Percentiles rank a stretch among this genome's conserved stretches.
phyloP scores from a whole-genome alignment of 1,140 invertebrate species.

The Acromyrmex charruanus region DNA sequence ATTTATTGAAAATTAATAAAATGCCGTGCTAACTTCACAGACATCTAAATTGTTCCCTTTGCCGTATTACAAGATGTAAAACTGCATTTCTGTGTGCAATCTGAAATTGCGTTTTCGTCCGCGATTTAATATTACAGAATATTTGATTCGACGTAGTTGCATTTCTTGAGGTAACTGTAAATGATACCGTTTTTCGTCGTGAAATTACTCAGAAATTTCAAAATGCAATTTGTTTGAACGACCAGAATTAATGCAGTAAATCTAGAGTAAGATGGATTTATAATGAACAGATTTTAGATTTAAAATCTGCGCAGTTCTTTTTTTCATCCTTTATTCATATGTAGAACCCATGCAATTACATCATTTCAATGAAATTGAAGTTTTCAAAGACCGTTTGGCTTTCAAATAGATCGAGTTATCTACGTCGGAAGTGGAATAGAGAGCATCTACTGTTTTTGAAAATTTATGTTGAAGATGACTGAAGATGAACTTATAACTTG shows the following conservation, averaged over 20 bases:
- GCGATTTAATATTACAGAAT: conserved; percentile 39
- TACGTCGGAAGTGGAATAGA: background rate
- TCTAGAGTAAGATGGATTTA: background rate
- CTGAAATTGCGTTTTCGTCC: conserved; percentile 41
- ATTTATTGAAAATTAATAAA: no score
- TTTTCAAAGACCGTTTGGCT: background rate
- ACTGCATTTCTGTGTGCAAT: conserved; percentile 9
- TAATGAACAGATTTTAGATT: conserved; percentile 3
- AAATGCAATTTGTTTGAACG: conserved; percentile 23
- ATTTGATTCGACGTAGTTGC: conserved; percentile 15
- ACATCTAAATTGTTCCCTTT: background rate
- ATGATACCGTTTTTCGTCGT: conserved; percentile 14
- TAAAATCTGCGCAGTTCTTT: background rate
- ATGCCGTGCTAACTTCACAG: no score
- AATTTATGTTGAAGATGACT: background rate
- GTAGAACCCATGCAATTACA: background rate
- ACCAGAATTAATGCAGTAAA: conserved; percentile 37
- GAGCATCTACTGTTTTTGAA: background rate
- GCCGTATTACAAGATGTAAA: background rate
- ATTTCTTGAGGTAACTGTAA: conserved; percentile 35
- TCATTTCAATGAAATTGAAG: conserved; percentile 6
- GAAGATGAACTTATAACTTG: background rate
- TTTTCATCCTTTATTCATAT: background rate
- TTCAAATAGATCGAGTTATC: background rate
- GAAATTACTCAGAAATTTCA: conserved; percentile 29